These are phyloP conservation scores for Phocoena sinus DNA, from an alignment of 2,113 vertebrate species.

Conservation along the genomic window DNA sequence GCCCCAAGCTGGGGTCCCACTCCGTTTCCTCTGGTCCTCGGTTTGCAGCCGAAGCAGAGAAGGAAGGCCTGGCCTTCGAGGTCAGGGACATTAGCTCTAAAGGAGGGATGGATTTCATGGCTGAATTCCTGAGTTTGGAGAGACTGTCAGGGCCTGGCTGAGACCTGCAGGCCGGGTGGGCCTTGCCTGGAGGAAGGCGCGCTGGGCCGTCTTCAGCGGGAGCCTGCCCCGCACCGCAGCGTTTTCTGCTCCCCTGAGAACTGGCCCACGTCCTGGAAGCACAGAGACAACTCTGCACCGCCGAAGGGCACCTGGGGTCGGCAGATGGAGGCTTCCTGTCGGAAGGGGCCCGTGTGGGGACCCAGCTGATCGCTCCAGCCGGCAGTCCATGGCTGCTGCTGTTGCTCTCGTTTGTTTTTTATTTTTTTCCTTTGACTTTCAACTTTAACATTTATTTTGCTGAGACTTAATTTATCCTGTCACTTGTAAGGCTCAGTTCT, in stretches of 20 bases:
- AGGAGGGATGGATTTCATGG: accelerated
- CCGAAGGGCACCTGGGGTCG: neutral
- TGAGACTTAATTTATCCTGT: conserved; percentile 40
- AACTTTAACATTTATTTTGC: conserved; percentile 38
- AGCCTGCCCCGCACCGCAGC: accelerated
- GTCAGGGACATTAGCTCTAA: neutral
- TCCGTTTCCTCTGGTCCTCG: neutral
- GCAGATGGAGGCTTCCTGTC: accelerated
- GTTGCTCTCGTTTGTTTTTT: neutral
- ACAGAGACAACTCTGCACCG: neutral
- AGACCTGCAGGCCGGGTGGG: neutral
- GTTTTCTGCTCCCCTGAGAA: neutral
- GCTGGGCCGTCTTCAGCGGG: neutral
- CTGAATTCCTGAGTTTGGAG: neutral
- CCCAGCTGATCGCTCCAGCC: neutral
- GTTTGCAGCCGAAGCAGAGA: neutral
- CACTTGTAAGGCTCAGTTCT: neutral
- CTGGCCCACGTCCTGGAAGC: accelerated
- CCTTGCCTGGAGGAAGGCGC: neutral
- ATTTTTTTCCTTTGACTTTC: neutral
- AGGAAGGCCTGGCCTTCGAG: neutral
- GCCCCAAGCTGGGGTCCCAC: too few relatives aligned
- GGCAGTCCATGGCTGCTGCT: neutral
- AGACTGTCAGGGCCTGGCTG: neutral
- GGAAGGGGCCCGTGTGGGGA: neutral